Conservation (phyloP, 2,797 vertebrate species). For the Bovichtus diacanthus region DNA sequence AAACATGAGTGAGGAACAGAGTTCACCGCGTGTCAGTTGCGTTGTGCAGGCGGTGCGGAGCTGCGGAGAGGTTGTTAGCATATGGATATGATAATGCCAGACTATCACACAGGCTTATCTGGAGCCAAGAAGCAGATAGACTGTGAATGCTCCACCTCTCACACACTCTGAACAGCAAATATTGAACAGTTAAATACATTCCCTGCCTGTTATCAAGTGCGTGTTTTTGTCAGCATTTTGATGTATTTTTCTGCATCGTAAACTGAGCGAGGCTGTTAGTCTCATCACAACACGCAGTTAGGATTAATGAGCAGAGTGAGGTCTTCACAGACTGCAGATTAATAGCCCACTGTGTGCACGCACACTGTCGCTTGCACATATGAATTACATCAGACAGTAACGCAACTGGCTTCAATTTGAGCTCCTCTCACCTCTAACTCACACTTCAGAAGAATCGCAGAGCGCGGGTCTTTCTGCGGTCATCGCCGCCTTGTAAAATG, state of each 20-base stretch:
- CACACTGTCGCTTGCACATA: conserved; percentile 2
- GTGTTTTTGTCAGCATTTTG: not conserved
- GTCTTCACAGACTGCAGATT: conserved; percentile 39
- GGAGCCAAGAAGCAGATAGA: conserved; percentile 15
- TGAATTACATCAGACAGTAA: conserved; percentile 32
- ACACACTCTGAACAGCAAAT: conserved; percentile 41
- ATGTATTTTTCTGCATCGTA: not conserved
- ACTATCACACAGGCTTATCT: conserved; percentile 52
- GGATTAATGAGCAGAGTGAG: conserved; percentile 37
- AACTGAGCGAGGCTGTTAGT: not conserved
- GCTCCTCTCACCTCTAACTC: conserved; percentile 8
- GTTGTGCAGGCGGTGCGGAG: conserved; percentile 30
- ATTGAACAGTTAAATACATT: conserved; percentile 39
- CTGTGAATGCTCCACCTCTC: conserved; percentile 26
- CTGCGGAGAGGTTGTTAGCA: conserved; percentile 28
- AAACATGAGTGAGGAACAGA: conserved; percentile 27
- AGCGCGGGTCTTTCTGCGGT: conserved; percentile 5
- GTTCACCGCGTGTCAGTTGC: conserved; percentile 27
- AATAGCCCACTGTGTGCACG: conserved; percentile 11
- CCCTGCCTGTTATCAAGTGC: not conserved
- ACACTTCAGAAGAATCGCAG: not conserved
- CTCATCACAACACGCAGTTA: conserved; percentile 27
- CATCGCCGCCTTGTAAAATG: conserved; percentile 27
- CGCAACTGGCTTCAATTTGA: conserved; percentile 15
- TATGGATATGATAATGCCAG: conserved; percentile 47